These are phyloP conservation scores for Lycaon pictus DNA, from an alignment of 2,113 vertebrate genomes.

Conservation along the genomic window DNA sequence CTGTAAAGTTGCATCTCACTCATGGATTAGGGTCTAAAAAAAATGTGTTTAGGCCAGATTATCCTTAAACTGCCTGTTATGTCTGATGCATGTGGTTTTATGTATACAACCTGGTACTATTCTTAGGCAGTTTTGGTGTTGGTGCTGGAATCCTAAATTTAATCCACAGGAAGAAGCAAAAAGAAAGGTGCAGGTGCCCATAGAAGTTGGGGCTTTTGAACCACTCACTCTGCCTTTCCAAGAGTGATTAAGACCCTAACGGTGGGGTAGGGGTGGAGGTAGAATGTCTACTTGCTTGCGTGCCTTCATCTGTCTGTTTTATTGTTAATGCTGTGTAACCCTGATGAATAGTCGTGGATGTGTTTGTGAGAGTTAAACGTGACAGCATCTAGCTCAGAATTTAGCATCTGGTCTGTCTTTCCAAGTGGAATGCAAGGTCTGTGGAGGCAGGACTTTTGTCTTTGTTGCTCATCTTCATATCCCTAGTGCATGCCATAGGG, in stretches of 20 bases:
- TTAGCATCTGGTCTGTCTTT: background rate
- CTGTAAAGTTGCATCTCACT: background rate
- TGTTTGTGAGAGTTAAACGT: background rate
- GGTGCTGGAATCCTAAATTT: background rate
- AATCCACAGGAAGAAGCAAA: background rate
- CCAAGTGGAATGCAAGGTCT: background rate
- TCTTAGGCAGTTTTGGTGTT: background rate
- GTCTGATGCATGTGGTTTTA: too few species aligned
- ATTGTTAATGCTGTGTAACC: background rate
- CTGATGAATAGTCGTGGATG: background rate
- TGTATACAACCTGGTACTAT: rapidly evolving
- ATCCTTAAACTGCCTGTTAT: background rate
- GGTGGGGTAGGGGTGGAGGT: background rate
- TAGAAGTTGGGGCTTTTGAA: background rate
- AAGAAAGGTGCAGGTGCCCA: background rate
- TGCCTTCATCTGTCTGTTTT: background rate
- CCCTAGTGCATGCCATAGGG: background rate
- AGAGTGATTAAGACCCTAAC: too few species aligned
- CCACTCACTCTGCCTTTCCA: background rate
- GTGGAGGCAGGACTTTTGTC: background rate
- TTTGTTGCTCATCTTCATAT: background rate
- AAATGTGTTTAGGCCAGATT: background rate
- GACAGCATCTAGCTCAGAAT: background rate
- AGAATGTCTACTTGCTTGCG: background rate
- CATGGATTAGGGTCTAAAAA: background rate